phyloP scores from a whole-genome alignment of 2,113 vertebrate species.

The Phycodurus eques region DNA sequence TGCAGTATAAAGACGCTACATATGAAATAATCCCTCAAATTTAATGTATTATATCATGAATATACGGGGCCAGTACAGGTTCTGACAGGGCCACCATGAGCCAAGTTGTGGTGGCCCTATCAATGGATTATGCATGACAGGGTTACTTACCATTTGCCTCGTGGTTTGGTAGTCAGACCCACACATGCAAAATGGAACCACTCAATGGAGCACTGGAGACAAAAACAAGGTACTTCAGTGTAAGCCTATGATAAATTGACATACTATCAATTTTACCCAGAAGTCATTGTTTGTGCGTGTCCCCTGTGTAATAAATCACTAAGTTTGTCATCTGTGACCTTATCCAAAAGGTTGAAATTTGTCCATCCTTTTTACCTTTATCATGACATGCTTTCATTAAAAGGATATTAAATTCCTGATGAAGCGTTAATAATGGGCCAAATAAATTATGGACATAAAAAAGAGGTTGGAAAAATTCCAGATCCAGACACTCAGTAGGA shows the following conservation, averaged over 20 bases:
- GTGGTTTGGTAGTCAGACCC: conserved; percentile 93
- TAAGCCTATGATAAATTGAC: conserved; percentile 3
- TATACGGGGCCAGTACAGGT: no score
- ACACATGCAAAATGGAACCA: conserved; percentile 99
- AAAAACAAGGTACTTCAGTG: conserved; percentile 2
- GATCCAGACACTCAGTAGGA: no score
- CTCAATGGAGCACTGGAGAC: conserved; percentile 91
- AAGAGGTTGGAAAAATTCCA: no score
- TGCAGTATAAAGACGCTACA: no score
- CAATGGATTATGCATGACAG: background rate
- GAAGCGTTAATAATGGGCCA: background rate
- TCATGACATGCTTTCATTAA: conserved; percentile 7
- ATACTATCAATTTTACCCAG: background rate
- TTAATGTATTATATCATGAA: no score
- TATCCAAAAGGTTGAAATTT: conserved; percentile 1
- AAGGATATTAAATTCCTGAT: background rate
- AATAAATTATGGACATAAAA: background rate
- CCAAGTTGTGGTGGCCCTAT: no score
- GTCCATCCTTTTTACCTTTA: conserved; percentile 1
- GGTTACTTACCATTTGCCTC: conserved; percentile 92
- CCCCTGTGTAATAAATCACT: conserved; percentile 8
- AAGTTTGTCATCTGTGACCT: conserved; percentile 14
- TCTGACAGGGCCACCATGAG: no score
- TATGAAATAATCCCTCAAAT: no score
- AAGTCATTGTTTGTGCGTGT: background rate